A percentile compares a stretch with the other conserved stretches of the same genome.
Evolutionary conservation across 2,113 vertebrate species (phyloP).

Genomic region (Channa maculata): DNA sequence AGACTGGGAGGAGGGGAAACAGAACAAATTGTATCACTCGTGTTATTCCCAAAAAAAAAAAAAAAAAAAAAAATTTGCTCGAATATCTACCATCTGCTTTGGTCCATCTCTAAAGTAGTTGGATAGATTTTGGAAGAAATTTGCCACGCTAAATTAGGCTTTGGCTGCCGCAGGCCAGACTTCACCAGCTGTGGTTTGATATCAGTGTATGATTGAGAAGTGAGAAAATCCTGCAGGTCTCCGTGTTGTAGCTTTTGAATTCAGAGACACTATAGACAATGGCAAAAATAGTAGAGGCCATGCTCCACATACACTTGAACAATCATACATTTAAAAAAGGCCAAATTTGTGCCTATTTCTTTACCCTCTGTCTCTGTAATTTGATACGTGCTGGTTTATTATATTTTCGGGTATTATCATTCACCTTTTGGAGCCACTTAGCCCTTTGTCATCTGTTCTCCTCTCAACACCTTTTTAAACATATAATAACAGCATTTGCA

Average conservation of each 20-base stretch:
- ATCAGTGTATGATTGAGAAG: slow-evolving; percentile 24
- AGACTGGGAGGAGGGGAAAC: slow-evolving; percentile 42
- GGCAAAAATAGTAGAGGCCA: slow-evolving; percentile 17
- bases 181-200: slow-evolving; percentile 60
- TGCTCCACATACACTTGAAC: slow-evolving; percentile 17
- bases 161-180: slow-evolving; percentile 54
- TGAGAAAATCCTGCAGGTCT: slow-evolving; percentile 41
- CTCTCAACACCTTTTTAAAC: slow-evolving; percentile 30
- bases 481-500: slow-evolving; percentile 44
- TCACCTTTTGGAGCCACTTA: slow-evolving; percentile 30
- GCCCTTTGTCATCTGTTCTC: slow-evolving; percentile 23
- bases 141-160: slow-evolving; percentile 66
- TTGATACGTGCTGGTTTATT: slow-evolving; percentile 62
- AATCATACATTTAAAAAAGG: slow-evolving; percentile 56
- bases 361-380: slow-evolving; percentile 41
- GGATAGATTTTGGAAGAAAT: slow-evolving; percentile 67
- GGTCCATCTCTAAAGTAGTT: slow-evolving; percentile 44
- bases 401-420: slow-evolving; percentile 31
- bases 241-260: slow-evolving; percentile 26
- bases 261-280: slow-evolving; percentile 22
- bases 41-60: too few species aligned
- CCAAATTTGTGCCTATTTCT: slow-evolving; percentile 36
- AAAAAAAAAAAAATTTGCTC: too few species aligned
- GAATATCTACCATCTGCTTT: slow-evolving; percentile 69
- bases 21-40: slow-evolving; percentile 47